phyloP scores from a whole-genome alignment of 2,888 invertebrate genomes.

The Andrena minutula region DNA sequence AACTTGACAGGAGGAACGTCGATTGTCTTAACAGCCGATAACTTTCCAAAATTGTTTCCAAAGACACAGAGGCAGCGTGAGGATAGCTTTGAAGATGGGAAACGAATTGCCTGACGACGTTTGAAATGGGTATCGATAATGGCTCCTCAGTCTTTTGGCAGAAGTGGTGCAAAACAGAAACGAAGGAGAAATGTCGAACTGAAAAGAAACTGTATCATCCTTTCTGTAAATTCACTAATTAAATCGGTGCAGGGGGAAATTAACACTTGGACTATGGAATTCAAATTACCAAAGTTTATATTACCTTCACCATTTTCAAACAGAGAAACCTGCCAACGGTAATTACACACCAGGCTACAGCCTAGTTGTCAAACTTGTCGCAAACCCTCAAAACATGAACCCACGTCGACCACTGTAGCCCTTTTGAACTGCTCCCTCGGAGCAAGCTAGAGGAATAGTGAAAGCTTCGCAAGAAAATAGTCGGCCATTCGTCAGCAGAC shows the following conservation, averaged over 20 bases:
- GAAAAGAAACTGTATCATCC: background rate
- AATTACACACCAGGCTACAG: no score
- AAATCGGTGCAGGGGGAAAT: no score
- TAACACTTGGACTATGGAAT: no score
- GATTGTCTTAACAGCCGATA: slow-evolving; percentile 54
- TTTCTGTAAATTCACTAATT: no score
- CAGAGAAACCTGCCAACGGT: no score
- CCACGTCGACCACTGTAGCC: background rate
- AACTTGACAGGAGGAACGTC: slow-evolving; percentile 74
- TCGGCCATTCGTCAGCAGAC: slow-evolving; percentile 69
- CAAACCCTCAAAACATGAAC: slow-evolving; percentile 13
- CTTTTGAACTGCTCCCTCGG: background rate
- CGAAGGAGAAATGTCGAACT: background rate
- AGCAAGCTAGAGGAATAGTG: slow-evolving; percentile 35
- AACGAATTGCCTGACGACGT: slow-evolving; percentile 43
- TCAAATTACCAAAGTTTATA: no score
- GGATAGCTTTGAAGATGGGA: slow-evolving; percentile 18
- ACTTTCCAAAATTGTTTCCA: slow-evolving; percentile 53
- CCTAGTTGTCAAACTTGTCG: no score
- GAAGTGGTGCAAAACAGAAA: background rate
- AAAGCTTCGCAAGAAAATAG: slow-evolving; percentile 63
- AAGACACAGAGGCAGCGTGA: slow-evolving; percentile 18
- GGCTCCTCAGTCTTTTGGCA: slow-evolving; percentile 9
- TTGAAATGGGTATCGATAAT: slow-evolving; percentile 24
- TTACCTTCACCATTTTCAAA: no score